Evolutionary conservation across 2,888 invertebrate species (phyloP).

Genomic region (Drosophila falleni): DNA sequence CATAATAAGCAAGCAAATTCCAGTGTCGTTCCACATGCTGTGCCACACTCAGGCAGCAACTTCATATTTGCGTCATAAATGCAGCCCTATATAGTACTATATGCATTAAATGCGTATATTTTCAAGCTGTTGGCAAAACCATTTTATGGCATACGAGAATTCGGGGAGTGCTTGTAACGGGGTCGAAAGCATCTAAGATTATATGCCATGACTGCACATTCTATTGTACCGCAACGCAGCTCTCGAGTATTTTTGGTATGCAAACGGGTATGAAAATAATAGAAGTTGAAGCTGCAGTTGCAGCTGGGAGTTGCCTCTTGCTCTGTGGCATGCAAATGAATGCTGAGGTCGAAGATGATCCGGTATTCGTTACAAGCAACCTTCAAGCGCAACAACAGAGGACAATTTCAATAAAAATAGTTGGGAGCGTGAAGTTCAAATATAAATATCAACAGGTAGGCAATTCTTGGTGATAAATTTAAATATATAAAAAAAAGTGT

Average conservation of each 20-base stretch:
- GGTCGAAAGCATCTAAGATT: conserved; percentile 34
- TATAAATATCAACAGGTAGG: conserved; percentile 17
- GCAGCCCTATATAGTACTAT: no score
- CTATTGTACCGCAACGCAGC: conserved; percentile 13
- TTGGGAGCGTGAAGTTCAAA: not conserved
- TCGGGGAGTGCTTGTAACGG: not conserved
- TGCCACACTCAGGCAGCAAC: conserved; percentile 19
- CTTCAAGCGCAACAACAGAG: conserved; percentile 1
- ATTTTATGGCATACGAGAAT: conserved; percentile 17
- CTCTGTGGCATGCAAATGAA: conserved; percentile 45
- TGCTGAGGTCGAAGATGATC: conserved; percentile 31
- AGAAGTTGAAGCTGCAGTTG: not conserved
- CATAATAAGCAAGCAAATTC: conserved; percentile 52
- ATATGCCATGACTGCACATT: conserved; percentile 43
- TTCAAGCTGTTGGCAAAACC: conserved; percentile 35
- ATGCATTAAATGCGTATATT: conserved; percentile 19
- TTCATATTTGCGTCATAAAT: conserved; percentile 34
- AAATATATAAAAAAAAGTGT: no score
- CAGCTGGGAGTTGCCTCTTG: conserved; percentile 5
- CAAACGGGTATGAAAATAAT: conserved; percentile 10
- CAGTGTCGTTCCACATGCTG: conserved; percentile 24
- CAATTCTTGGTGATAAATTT: no score
- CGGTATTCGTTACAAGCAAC: not conserved
- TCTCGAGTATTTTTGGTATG: conserved; percentile 20
- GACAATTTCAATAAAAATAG: conserved; percentile 16